Percentiles rank a stretch among this genome's conserved stretches.
Evolutionary conservation across 2,888 invertebrate genomes (phyloP).

Genomic region (Leucophenga maculata): DNA sequence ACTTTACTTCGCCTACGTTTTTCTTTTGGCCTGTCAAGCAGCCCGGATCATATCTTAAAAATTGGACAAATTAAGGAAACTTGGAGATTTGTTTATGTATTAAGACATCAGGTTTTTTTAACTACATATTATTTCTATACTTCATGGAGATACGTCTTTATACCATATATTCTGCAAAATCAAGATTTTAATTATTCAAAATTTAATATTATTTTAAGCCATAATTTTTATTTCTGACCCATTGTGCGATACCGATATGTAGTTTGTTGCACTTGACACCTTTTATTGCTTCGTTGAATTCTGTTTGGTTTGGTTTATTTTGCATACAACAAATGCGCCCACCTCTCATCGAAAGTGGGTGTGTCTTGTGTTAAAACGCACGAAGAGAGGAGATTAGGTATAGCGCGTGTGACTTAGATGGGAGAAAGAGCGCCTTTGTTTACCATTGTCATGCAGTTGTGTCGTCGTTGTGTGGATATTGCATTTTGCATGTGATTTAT

Average conservation of each 20-base stretch:
- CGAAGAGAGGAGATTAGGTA: background rate
- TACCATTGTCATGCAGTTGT: conserved; percentile 2
- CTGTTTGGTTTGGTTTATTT: background rate
- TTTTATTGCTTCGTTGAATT: background rate
- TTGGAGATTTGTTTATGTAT: too few species aligned
- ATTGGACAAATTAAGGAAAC: too few species aligned
- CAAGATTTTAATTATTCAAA: too few species aligned
- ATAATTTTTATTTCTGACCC: background rate
- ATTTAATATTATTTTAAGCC: background rate
- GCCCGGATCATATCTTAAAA: too few species aligned
- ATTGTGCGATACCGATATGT: background rate
- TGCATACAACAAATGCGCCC: conserved; percentile 4
- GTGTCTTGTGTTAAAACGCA: background rate
- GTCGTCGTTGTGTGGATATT: conserved; percentile 21
- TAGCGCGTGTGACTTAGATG: background rate
- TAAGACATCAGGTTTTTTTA: too few species aligned
- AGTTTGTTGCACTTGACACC: background rate
- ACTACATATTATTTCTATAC: too few species aligned
- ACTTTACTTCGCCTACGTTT: too few species aligned
- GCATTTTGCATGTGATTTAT: conserved; percentile 15
- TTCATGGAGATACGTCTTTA: too few species aligned
- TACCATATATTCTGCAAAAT: too few species aligned
- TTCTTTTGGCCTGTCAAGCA: too few species aligned
- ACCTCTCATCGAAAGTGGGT: conserved; percentile 2
- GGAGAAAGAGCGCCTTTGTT: background rate